Base-by-base conservation (phyloP, 2,888 invertebrate genomes). In the Lochmaea crataegi region DNA sequence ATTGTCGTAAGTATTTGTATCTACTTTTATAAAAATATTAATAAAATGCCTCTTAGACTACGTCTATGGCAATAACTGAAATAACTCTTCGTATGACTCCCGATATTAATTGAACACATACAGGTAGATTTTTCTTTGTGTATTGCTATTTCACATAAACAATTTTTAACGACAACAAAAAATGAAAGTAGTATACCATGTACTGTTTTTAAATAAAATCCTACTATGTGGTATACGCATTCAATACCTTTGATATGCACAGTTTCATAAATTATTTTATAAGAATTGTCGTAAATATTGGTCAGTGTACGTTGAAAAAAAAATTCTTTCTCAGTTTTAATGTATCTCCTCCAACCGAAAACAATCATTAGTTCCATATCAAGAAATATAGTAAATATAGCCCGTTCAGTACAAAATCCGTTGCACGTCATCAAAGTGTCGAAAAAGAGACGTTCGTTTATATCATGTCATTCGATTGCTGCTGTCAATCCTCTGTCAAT, bases 101-200 rank as follows among this genome's bases (percentile, higher is more conserved):
- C 51, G 38, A 42, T 67, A 53, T 56, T 38, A 56, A 69, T 53
- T 69, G 53, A 69, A 53, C 61, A 51, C 18, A 63, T 63, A 69
- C 69, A 69, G 41, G 63, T 63, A 63, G 69, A 63, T 69, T 69
- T 68, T 63, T 45, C 48, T 69, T 64, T 64, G 64, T 38, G 48
- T 63, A 16, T 51, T 38, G 68, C 61, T 61, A 61, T 68, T 58
- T 68, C 51, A 6, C 48, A 68, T 61, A 60, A 65, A 65, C 65
- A 22, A 51, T 65, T 65, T 65, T 65, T 65, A 65, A 65, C 22
- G 48, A 64, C 48, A 65, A 26, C 51, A 51, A 48, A 65, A 65
- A 51, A 65, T 51, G 65, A 65, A 65, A 65, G 51, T 53, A 53
- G 48, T 53, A 53, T 51, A 65, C 11, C 58, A 32, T 58, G 22